These are phyloP conservation scores for Hirtodrosophila cameraria DNA, from an alignment of 2,888 invertebrate species.

Conservation along the genomic window DNA sequence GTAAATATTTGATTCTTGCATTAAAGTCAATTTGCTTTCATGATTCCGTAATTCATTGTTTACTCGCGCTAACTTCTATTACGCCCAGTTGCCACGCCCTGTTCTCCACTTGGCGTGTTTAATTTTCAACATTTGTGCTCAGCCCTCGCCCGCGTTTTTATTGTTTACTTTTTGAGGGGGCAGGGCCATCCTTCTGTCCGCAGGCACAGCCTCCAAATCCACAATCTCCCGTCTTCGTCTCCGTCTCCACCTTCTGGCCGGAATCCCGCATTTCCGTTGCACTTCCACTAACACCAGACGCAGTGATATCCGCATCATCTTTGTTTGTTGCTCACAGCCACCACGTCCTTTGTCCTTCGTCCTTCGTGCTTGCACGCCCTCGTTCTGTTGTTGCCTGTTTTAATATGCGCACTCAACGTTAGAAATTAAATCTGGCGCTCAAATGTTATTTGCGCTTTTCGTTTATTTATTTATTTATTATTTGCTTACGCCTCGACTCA, in stretches of 20 bases:
- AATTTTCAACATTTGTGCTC: constrained; percentile 76
- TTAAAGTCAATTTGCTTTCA: constrained; percentile 85
- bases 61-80: constrained; percentile 80
- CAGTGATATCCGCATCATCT: constrained; percentile 79
- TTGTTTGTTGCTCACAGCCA: constrained; percentile 69
- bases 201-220: constrained; percentile 4
- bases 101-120: constrained; percentile 55
- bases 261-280: constrained; percentile 75
- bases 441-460: constrained; percentile 81
- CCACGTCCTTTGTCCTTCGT: constrained; percentile 37
- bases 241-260: constrained; percentile 6
- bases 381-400: constrained; percentile 55
- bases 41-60: constrained; percentile 84
- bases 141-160: constrained; percentile 39
- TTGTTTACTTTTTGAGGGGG: constrained; percentile 66
- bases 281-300: constrained; percentile 49
- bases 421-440: constrained; percentile 82
- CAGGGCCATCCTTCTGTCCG: neutral
- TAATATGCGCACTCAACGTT: constrained; percentile 80
- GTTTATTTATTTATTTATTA: constrained; percentile 81
- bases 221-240: neutral
- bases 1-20: constrained; percentile 84
- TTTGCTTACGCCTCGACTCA: constrained; percentile 63
- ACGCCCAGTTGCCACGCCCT: constrained; percentile 56
- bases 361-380: constrained; percentile 15